Percentiles rank a stretch among this genome's conserved stretches.
phyloP scores from a whole-genome alignment of 2,113 vertebrate species.

The Cichladusa arquata region DNA sequence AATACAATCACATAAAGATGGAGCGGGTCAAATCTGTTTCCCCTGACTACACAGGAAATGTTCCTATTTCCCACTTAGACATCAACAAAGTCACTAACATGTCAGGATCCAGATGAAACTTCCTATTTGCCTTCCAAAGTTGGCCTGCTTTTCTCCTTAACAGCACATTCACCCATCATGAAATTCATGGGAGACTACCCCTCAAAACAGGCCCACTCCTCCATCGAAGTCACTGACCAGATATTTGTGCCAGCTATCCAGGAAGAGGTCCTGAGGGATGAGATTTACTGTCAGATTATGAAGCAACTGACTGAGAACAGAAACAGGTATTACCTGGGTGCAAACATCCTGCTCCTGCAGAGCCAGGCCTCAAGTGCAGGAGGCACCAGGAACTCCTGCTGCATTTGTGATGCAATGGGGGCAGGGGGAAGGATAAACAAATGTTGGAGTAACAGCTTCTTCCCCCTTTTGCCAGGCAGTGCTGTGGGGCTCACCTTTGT shows the following conservation, averaged over 20 bases:
- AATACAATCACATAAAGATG: background rate
- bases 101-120: background rate
- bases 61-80: background rate
- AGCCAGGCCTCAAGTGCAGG: background rate
- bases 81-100: background rate
- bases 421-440: background rate
- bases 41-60: background rate
- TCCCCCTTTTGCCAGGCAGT: background rate
- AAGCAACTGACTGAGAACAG: slow-evolving; percentile 92
- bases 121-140: background rate
- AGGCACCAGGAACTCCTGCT: background rate
- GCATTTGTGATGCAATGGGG: too few relatives aligned
- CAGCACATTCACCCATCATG: slow-evolving; percentile 81
- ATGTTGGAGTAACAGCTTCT: background rate
- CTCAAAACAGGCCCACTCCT: slow-evolving; percentile 80
- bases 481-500: background rate
- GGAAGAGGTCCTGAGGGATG: slow-evolving; percentile 81
- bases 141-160: slow-evolving; percentile 64
- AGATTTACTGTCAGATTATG: slow-evolving; percentile 97
- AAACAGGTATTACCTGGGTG: slow-evolving; percentile 76
- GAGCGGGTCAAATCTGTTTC: background rate
- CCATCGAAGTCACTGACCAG: slow-evolving; percentile 87
- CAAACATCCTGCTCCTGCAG: background rate
- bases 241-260: slow-evolving; percentile 85
- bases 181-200: slow-evolving; percentile 98